A percentile compares a stretch with the other conserved stretches of the same genome.
Conservation (phyloP, 2,113 vertebrate genomes). For the Fulica atra region DNA sequence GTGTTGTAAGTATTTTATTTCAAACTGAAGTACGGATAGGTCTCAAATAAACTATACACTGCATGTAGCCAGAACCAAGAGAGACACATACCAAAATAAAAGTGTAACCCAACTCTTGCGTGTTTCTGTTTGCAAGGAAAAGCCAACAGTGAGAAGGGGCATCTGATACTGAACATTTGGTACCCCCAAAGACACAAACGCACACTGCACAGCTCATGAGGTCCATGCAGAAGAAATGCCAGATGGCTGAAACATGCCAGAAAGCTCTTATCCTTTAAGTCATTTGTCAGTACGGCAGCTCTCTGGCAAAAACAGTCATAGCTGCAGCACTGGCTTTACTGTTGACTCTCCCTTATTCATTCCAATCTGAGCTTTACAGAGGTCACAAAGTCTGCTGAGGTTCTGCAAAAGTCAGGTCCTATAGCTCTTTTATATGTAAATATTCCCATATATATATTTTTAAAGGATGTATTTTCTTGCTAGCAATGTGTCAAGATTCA, state of each 20-base stretch:
- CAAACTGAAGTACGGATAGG: slow-evolving; percentile 24
- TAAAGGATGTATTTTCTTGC: not conserved
- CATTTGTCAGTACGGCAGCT: not conserved
- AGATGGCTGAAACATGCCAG: not conserved
- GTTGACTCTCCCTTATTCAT: not conserved
- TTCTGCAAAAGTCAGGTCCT: not conserved
- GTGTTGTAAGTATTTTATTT: slow-evolving; percentile 4
- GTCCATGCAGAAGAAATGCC: not conserved
- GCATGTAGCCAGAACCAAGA: not conserved
- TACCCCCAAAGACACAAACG: not conserved
- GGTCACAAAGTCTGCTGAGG: not conserved
- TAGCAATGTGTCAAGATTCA: not conserved
- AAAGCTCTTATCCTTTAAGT: not conserved
- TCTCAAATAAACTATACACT: not conserved
- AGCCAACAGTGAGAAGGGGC: not conserved
- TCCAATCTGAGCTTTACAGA: not conserved
- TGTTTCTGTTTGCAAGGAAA: not conserved
- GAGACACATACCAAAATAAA: not conserved
- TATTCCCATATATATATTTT: not conserved
- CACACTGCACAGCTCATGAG: not conserved
- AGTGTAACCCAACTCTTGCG: not conserved
- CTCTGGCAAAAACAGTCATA: not conserved
- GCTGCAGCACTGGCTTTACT: not conserved
- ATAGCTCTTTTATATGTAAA: not conserved
- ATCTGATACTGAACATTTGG: not conserved